Evolutionary conservation across 2,797 vertebrate species (phyloP).

Genomic region (Tokudaia tokunoshimensis): DNA sequence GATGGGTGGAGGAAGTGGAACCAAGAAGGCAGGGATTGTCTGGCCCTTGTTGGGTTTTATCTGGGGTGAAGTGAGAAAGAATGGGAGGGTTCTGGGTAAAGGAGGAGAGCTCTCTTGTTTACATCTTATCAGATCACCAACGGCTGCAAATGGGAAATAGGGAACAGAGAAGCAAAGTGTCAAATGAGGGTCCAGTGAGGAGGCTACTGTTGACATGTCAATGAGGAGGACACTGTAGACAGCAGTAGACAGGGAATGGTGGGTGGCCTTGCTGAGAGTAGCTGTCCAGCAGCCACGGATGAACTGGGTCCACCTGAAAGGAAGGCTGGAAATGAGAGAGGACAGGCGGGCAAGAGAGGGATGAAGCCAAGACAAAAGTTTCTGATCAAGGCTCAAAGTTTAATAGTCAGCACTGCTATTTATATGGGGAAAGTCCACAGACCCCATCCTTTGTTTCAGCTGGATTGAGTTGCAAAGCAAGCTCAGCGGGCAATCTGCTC

Average conservation of each 20-base stretch:
- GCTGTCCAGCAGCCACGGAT: too few species aligned
- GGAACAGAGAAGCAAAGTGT: not conserved
- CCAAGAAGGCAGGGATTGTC: rapidly evolving
- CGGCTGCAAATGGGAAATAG: not conserved
- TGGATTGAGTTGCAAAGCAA: too few species aligned
- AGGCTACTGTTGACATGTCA: not conserved
- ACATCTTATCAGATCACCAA: not conserved
- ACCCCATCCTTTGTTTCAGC: too few species aligned
- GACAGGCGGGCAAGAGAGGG: too few species aligned
- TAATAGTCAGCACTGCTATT: too few species aligned
- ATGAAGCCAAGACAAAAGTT: too few species aligned
- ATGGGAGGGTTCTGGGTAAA: not conserved
- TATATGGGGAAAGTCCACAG: too few species aligned
- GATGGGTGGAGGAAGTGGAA: rapidly evolving
- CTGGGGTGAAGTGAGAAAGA: not conserved
- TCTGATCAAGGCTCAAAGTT: too few species aligned
- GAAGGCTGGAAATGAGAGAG: too few species aligned
- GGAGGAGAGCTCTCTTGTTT: not conserved
- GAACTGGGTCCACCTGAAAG: too few species aligned
- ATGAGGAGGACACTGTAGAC: not conserved
- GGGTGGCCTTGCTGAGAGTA: not conserved
- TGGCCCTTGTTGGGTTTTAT: not conserved
- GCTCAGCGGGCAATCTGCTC: too few species aligned
- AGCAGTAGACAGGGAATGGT: not conserved
- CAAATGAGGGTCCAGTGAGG: not conserved